Evolutionary conservation across 2,797 vertebrate genomes (phyloP).

Genomic region (Monodelphis domestica): DNA sequence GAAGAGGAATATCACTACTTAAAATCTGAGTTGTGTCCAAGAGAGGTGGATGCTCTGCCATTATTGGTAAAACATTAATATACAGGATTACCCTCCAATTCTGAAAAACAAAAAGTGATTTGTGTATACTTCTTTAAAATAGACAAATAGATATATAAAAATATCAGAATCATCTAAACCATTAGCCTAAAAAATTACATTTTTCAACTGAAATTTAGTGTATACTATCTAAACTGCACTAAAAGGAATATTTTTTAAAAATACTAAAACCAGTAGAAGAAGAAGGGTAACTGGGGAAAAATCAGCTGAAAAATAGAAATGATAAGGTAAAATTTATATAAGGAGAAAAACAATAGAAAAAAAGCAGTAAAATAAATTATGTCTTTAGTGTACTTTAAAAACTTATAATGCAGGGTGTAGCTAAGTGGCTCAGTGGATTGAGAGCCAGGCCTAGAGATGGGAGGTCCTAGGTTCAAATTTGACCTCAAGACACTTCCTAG

Average conservation of each 20-base stretch:
- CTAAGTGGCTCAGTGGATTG: too few species aligned
- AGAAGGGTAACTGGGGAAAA: neutral
- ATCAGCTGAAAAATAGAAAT: neutral
- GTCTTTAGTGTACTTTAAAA: neutral
- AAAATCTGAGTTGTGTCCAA: conserved; percentile 96
- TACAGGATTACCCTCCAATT: conserved; percentile 83
- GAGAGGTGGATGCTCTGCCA: conserved; percentile 97
- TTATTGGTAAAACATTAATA: conserved; percentile 94
- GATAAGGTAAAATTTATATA: neutral
- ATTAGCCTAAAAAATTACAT: conserved; percentile 39
- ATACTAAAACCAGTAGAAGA: neutral
- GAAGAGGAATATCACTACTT: conserved; percentile 94
- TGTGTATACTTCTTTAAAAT: conserved; percentile 36
- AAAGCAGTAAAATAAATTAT: neutral
- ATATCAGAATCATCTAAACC: conserved; percentile 43
- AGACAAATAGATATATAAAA: conserved; percentile 29
- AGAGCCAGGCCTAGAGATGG: too few species aligned
- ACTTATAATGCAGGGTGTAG: too few species aligned
- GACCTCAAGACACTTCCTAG: too few species aligned
- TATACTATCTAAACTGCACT: neutral
- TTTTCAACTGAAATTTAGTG: conserved; percentile 37
- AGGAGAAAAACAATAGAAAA: neutral
- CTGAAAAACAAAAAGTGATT: conserved; percentile 77
- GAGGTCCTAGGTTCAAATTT: too few species aligned
- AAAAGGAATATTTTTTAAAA: neutral